A percentile compares a stretch with the other conserved stretches of the same genome.
Evolutionary conservation across 2,113 vertebrate genomes (phyloP).

Genomic region (Scomber colias): DNA sequence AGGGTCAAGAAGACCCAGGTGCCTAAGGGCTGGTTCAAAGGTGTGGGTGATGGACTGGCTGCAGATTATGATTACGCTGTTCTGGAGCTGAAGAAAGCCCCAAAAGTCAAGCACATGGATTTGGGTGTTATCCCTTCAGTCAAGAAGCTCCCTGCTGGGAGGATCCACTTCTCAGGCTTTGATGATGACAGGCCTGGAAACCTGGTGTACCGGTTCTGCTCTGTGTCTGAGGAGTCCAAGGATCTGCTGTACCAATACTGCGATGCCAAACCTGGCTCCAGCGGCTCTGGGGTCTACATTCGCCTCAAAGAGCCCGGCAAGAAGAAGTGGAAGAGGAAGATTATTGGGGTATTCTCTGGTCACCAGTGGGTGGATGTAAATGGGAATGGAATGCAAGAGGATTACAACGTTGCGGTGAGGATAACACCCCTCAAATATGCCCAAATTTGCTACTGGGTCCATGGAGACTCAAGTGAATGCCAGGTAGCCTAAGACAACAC

Average conservation of each 20-base stretch:
- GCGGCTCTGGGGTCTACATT: constrained; percentile 95
- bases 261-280: constrained; percentile 94
- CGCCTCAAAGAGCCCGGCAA: constrained; percentile 92
- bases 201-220: constrained; percentile 96
- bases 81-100: constrained; percentile 92
- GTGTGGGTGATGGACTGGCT: constrained; percentile 81
- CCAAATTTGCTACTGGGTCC: constrained; percentile 97
- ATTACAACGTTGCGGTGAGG: constrained; percentile 97
- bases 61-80: constrained; percentile 96
- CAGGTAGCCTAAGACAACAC: constrained; percentile 80
- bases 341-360: constrained; percentile 94
- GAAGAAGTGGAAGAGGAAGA: constrained; percentile 94
- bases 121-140: constrained; percentile 91
- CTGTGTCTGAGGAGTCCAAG: constrained; percentile 93
- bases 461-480: constrained; percentile 89
- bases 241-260: constrained; percentile 96
- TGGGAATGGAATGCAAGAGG: constrained; percentile 90
- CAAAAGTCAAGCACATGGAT: constrained; percentile 93
- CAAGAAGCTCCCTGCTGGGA: constrained; percentile 90
- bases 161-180: constrained; percentile 98
- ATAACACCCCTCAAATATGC: constrained; percentile 97
- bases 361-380: constrained; percentile 95
- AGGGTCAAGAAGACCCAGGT: constrained; percentile 93
- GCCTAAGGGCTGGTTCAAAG: constrained; percentile 94
- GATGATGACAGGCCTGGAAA: constrained; percentile 92